Percentiles rank a stretch among this genome's conserved stretches.
Evolutionary conservation across 2,113 vertebrate genomes (phyloP).

Genomic region (Tinamus guttatus): DNA sequence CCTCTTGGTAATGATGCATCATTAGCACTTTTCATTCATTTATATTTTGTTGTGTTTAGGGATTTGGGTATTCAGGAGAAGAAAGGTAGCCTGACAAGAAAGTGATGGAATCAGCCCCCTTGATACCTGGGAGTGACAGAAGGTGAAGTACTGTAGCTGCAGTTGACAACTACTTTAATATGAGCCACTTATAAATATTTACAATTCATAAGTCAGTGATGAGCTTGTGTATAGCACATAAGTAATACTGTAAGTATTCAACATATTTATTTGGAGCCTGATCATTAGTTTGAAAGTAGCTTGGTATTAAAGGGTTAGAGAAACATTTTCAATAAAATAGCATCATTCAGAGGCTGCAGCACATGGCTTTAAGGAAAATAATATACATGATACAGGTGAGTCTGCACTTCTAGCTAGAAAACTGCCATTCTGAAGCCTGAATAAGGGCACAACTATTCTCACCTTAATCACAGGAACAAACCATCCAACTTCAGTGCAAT

Average conservation of each 20-base stretch:
- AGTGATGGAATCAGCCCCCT: constrained; percentile 77
- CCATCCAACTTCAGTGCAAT: not conserved
- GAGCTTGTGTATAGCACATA: constrained; percentile 59
- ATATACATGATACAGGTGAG: not conserved
- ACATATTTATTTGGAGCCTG: constrained; percentile 62
- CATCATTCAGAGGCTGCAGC: not conserved
- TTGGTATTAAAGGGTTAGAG: constrained; percentile 42
- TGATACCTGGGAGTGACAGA: constrained; percentile 76
- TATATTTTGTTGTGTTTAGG: constrained; percentile 83
- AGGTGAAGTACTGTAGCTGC: constrained; percentile 74
- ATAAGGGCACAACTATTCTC: not conserved
- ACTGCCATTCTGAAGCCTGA: not conserved
- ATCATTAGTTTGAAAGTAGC: constrained; percentile 37
- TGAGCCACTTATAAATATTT: constrained; percentile 83
- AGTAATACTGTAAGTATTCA: constrained; percentile 63
- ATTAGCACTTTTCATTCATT: constrained; percentile 78
- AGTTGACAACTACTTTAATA: constrained; percentile 81
- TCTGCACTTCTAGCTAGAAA: constrained; percentile 26
- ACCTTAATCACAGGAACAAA: constrained; percentile 2
- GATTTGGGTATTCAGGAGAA: constrained; percentile 76
- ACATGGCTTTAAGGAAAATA: constrained; percentile 25
- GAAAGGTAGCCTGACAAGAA: constrained; percentile 80
- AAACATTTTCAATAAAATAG: constrained; percentile 47
- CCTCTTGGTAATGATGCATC: constrained; percentile 76
- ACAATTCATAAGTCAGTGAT: constrained; percentile 76